Percentiles rank a stretch among this genome's conserved stretches.
Evolutionary conservation across 2,113 vertebrate species (phyloP).

Genomic region (Chlorocebus sabaeus): DNA sequence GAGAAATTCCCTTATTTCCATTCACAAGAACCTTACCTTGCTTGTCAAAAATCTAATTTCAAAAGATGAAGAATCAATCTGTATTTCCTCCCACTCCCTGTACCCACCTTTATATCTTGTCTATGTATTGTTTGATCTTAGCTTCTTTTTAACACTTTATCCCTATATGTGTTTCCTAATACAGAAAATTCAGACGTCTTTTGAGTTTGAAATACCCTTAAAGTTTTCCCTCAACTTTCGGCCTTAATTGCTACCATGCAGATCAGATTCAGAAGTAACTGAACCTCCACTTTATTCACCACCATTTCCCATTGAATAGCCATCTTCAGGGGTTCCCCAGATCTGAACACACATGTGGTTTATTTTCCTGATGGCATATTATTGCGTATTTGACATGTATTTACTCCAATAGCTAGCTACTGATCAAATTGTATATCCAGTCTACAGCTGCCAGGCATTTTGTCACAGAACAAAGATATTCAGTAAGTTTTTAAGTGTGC

Average conservation of each 20-base stretch:
- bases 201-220: not conserved
- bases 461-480: not conserved
- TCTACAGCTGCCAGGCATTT: not conserved
- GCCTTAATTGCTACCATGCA: not conserved
- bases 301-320: not conserved
- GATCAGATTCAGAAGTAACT: not conserved
- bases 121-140: not conserved
- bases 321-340: not conserved
- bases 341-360: not conserved
- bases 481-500: not conserved
- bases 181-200: not conserved
- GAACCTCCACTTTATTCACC: not conserved
- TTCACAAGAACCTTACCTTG: not conserved
- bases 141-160: not conserved
- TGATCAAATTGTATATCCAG: not conserved
- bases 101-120: not conserved
- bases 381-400: not conserved
- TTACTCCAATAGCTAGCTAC: not conserved
- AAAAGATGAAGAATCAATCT: not conserved
- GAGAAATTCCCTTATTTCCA: not conserved
- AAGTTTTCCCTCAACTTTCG: not conserved
- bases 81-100: not conserved
- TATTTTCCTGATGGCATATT: not conserved
- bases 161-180: not conserved
- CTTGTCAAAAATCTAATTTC: not conserved